Evolutionary conservation across 1,140 invertebrate species (phyloP).

Genomic region (Trachymyrmex septentrionalis): DNA sequence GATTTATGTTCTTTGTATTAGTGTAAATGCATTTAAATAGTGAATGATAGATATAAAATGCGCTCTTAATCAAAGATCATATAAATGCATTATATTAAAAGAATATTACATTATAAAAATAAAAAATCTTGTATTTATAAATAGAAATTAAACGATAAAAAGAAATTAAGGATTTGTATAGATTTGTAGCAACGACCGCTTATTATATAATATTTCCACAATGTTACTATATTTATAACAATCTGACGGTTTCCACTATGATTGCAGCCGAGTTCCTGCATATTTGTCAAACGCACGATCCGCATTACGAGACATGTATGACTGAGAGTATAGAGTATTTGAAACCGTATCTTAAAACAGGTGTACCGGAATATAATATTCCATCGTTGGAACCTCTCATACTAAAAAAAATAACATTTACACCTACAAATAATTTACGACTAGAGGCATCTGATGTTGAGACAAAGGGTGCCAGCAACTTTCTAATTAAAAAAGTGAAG

Average conservation of each 20-base stretch:
- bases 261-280: constrained; percentile 88
- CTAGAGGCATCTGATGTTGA: constrained; percentile 87
- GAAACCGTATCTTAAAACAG: constrained; percentile 81
- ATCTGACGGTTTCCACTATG: background rate
- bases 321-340: constrained; percentile 86
- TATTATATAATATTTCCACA: background rate
- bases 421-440: constrained; percentile 86
- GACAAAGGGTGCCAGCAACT: constrained; percentile 89
- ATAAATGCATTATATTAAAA: background rate
- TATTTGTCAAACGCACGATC: constrained; percentile 88
- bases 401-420: constrained; percentile 87
- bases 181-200: background rate
- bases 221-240: background rate
- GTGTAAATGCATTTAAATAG: background rate
- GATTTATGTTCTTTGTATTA: background rate
- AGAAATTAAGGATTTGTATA: background rate
- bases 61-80: background rate
- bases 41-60: background rate
- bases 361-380: constrained; percentile 88
- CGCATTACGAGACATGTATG: constrained; percentile 87
- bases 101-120: background rate
- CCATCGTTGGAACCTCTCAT: constrained; percentile 88
- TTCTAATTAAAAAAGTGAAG: constrained; percentile 87
- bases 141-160: background rate
- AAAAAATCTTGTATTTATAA: background rate